Evolutionary conservation across 2,797 vertebrate genomes (phyloP).

Genomic region (Urophycis tenuis): DNA sequence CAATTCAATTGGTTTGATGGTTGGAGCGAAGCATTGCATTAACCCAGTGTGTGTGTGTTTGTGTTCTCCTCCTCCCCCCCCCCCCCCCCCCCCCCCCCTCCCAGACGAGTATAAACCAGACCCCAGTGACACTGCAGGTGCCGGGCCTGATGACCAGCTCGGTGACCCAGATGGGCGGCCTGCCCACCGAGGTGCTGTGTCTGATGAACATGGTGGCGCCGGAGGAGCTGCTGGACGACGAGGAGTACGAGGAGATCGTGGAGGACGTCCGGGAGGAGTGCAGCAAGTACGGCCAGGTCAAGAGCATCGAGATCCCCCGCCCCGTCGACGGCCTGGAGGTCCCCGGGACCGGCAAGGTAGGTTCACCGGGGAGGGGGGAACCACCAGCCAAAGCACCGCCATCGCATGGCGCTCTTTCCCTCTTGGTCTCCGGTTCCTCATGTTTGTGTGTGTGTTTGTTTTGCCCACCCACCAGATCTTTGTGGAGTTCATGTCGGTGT

Average conservation of each 20-base stretch:
- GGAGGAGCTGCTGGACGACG: slow-evolving; percentile 87
- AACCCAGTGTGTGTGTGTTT: background rate
- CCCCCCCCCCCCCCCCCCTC: slow-evolving; percentile 7
- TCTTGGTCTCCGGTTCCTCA: background rate
- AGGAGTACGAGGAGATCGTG: slow-evolving; percentile 91
- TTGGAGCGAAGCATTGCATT: background rate
- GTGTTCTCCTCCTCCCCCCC: too few species aligned
- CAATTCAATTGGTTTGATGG: background rate
- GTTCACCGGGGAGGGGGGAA: background rate
- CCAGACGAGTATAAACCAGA: slow-evolving; percentile 92
- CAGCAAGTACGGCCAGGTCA: slow-evolving; percentile 90
- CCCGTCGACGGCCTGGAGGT: slow-evolving; percentile 88
- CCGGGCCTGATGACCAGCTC: slow-evolving; percentile 86
- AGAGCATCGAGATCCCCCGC: slow-evolving; percentile 90
- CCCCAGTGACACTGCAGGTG: slow-evolving; percentile 92
- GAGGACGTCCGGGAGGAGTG: slow-evolving; percentile 90
- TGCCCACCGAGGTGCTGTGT: slow-evolving; percentile 89
- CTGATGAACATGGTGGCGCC: slow-evolving; percentile 97
- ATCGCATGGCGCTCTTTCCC: too few species aligned
- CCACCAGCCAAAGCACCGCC: too few species aligned
- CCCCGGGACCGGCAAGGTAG: slow-evolving; percentile 88
- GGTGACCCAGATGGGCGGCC: slow-evolving; percentile 86
- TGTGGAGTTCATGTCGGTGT: slow-evolving; percentile 90
- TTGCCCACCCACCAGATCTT: slow-evolving; percentile 73
- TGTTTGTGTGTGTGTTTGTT: background rate